Evolutionary conservation across 1,140 invertebrate genomes (phyloP).

Genomic region (Venturia canescens): DNA sequence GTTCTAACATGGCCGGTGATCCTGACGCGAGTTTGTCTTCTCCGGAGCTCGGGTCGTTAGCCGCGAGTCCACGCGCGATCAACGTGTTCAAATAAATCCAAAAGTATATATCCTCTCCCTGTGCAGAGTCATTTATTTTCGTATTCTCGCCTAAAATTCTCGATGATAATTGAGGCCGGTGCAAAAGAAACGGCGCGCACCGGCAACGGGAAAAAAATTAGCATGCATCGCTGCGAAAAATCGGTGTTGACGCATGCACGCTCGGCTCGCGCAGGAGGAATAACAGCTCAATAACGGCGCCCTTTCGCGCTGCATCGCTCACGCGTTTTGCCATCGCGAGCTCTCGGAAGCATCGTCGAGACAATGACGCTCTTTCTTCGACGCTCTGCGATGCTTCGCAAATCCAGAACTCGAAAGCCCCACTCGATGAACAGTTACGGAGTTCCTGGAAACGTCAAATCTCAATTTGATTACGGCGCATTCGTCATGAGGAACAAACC

Average conservation of each 20-base stretch:
- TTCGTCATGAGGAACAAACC: too few relatives aligned
- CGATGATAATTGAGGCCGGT: neutral
- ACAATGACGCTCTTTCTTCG: too few relatives aligned
- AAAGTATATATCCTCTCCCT: neutral
- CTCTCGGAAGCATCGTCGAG: too few relatives aligned
- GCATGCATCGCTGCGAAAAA: neutral
- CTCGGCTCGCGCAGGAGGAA: too few relatives aligned
- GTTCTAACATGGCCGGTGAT: constrained; percentile 9
- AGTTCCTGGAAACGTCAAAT: too few relatives aligned
- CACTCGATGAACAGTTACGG: too few relatives aligned
- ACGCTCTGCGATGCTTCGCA: too few relatives aligned
- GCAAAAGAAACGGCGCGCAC: neutral
- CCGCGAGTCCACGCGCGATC: neutral
- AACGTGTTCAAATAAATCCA: neutral
- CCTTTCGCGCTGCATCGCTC: too few relatives aligned
- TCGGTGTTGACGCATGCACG: neutral
- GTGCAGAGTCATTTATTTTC: neutral
- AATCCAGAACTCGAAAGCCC: too few relatives aligned
- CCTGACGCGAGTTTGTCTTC: constrained; percentile 29
- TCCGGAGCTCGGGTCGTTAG: neutral
- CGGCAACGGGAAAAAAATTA: neutral
- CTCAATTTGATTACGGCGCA: too few relatives aligned
- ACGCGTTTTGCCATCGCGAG: too few relatives aligned
- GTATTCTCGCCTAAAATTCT: constrained; percentile 9
- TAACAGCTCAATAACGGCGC: too few relatives aligned